Percentiles rank a stretch among this genome's conserved stretches.
Evolutionary conservation across 1,140 invertebrate genomes (phyloP).

Genomic region (Anoplophora glabripennis): DNA sequence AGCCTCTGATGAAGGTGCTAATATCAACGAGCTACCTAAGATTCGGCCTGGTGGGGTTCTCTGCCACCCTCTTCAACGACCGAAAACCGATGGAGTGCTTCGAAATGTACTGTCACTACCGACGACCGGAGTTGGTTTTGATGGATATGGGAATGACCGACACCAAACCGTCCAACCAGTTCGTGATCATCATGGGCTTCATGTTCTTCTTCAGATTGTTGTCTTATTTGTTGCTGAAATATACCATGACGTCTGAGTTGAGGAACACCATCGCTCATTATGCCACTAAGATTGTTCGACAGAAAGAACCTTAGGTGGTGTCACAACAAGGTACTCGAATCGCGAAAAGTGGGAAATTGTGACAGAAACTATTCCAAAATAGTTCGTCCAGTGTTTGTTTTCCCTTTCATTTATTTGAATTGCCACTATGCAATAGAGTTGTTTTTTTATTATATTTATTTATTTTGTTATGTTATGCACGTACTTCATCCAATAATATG

Average conservation of each 20-base stretch:
- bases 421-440: too few species aligned
- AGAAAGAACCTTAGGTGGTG: slow-evolving; percentile 18
- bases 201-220: slow-evolving; percentile 31
- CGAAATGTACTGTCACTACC: slow-evolving; percentile 60
- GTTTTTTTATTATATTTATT: too few species aligned
- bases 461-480: too few species aligned
- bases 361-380: too few species aligned
- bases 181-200: slow-evolving; percentile 23
- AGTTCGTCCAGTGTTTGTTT: too few species aligned
- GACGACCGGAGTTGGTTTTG: slow-evolving; percentile 22
- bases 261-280: slow-evolving; percentile 31
- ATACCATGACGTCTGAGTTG: slow-evolving; percentile 32
- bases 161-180: slow-evolving; percentile 18
- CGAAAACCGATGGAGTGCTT: slow-evolving; percentile 49
- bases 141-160: slow-evolving; percentile 36
- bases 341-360: too few species aligned
- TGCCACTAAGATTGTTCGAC: slow-evolving; percentile 35
- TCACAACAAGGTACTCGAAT: too few species aligned
- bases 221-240: slow-evolving; percentile 34
- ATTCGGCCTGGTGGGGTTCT: slow-evolving; percentile 55
- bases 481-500: too few species aligned
- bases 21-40: slow-evolving; percentile 58
- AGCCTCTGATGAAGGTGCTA: slow-evolving; percentile 55
- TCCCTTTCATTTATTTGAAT: too few species aligned
- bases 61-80: slow-evolving; percentile 55